Evolutionary conservation across 2,797 vertebrate species (phyloP).

Genomic region (Pogonophryne albipinna): DNA sequence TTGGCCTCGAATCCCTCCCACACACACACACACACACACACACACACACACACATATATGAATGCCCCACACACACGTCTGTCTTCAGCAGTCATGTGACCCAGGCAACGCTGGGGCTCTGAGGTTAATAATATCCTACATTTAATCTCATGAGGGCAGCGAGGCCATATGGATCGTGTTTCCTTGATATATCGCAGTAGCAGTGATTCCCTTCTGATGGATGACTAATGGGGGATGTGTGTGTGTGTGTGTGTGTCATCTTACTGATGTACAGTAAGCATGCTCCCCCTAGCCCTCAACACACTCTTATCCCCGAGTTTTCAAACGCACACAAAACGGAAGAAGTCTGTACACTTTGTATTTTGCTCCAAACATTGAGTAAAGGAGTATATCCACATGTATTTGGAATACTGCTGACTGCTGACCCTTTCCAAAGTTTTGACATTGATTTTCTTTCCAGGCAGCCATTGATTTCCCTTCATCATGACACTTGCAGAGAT

Average conservation of each 20-base stretch:
- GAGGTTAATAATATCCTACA: constrained; percentile 59
- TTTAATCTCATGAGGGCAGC: constrained; percentile 57
- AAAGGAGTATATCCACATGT: background rate
- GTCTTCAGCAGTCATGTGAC: constrained; percentile 31
- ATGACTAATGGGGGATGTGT: constrained; percentile 46
- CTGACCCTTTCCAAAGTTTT: constrained; percentile 9
- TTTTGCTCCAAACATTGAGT: no score
- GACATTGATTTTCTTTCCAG: constrained; percentile 10
- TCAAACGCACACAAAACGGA: constrained; percentile 35
- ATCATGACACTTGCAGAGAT: background rate
- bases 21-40: no score
- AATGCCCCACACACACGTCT: background rate
- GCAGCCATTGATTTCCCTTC: constrained; percentile 7
- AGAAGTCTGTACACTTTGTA: background rate
- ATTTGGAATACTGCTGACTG: constrained; percentile 14
- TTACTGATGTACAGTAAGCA: background rate
- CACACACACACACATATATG: no score
- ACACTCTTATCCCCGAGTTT: constrained; percentile 31
- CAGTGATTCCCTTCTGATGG: constrained; percentile 57
- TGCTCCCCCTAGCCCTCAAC: background rate
- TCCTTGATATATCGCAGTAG: constrained; percentile 66
- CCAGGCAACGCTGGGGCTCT: constrained; percentile 43
- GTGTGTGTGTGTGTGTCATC: constrained; percentile 4
- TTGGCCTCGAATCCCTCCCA: no score
- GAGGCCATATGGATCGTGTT: constrained; percentile 62